Conservation (phyloP, 1,140 invertebrate genomes). For the Dendroctonus valens region DNA sequence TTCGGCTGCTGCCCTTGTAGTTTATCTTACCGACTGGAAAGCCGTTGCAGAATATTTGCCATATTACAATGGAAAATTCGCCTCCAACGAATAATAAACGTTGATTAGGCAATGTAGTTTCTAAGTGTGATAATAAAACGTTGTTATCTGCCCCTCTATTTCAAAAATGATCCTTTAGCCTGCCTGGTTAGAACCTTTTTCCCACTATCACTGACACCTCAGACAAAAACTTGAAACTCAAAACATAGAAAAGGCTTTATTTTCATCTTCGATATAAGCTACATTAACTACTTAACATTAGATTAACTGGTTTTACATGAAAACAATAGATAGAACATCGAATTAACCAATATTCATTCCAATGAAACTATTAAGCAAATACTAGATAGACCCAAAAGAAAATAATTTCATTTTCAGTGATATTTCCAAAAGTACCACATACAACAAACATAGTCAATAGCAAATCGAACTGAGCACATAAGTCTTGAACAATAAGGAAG, state of each 20-base stretch:
- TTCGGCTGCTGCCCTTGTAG: conserved; percentile 54
- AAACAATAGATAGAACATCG: too few species aligned
- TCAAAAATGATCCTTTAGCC: not conserved
- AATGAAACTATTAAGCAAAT: too few species aligned
- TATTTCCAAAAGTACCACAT: not conserved
- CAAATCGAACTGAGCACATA: not conserved
- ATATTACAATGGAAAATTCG: conserved; percentile 71
- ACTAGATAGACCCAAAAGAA: too few species aligned
- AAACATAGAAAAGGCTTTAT: not conserved
- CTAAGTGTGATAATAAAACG: not conserved
- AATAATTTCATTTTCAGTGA: not conserved
- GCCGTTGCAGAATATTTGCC: conserved; percentile 68
- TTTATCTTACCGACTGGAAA: conserved; percentile 80
- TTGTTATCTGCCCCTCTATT: not conserved
- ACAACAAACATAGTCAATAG: not conserved
- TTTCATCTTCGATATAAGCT: too few species aligned
- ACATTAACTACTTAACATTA: too few species aligned
- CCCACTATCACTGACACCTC: not conserved
- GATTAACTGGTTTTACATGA: too few species aligned
- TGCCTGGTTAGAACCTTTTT: not conserved
- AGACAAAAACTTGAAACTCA: not conserved
- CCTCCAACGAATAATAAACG: conserved; percentile 44
- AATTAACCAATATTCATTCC: too few species aligned
- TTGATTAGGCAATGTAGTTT: not conserved
- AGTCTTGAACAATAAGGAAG: not conserved